A percentile compares a stretch with the other conserved stretches of the same genome.
phyloP scores from a whole-genome alignment of 1,140 invertebrate species.

The Battus philenor region DNA sequence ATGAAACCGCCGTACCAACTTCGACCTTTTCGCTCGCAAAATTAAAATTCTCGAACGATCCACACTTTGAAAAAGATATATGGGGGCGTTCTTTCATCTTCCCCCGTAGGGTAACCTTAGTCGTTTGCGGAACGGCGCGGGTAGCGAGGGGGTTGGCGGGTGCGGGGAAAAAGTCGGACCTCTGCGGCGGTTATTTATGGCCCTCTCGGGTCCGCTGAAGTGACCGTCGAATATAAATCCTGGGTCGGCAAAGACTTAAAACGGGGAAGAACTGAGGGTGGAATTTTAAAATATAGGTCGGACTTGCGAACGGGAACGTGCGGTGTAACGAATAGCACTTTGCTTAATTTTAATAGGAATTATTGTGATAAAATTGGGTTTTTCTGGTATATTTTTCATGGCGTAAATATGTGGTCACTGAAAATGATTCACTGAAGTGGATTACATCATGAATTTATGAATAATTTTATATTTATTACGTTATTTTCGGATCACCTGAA shows the following conservation, averaged over 20 bases:
- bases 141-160: slow-evolving; percentile 22
- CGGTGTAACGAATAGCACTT: slow-evolving; percentile 12
- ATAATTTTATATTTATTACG: too few relatives aligned
- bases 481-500: too few relatives aligned
- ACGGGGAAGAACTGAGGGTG: slow-evolving; percentile 47
- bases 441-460: too few relatives aligned
- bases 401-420: too few relatives aligned
- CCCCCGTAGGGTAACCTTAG: slow-evolving; percentile 62
- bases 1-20: slow-evolving; percentile 21
- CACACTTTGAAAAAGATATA: slow-evolving; percentile 73
- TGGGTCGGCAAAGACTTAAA: slow-evolving; percentile 48
- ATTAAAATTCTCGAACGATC: slow-evolving; percentile 73
- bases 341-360: too few relatives aligned
- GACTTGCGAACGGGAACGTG: slow-evolving; percentile 2
- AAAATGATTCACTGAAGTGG: too few relatives aligned
- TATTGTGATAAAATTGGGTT: too few relatives aligned
- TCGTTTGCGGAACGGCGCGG: slow-evolving; percentile 41
- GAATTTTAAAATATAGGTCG: slow-evolving; percentile 33
- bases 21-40: slow-evolving; percentile 51
- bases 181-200: slow-evolving; percentile 61
- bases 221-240: slow-evolving; percentile 67
- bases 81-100: slow-evolving; percentile 71
- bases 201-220: slow-evolving; percentile 63
- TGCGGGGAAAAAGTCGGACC: slow-evolving; percentile 32
- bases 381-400: too few relatives aligned